These are phyloP conservation scores for Agelastica alni DNA, from an alignment of 2,888 invertebrate genomes.

Conservation along the genomic window DNA sequence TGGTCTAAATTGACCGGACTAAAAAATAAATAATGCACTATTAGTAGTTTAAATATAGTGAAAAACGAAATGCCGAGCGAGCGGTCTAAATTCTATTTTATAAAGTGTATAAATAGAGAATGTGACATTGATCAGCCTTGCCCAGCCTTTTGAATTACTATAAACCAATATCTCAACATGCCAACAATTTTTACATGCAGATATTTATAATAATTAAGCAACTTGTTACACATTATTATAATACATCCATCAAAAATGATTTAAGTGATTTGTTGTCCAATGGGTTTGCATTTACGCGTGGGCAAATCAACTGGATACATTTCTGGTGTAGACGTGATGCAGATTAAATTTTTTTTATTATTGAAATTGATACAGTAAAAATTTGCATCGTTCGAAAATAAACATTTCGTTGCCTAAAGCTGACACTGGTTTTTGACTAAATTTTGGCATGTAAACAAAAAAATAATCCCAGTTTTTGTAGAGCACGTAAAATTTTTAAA, in stretches of 20 bases:
- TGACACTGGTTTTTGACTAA: too few relatives aligned
- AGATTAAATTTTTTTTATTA: too few relatives aligned
- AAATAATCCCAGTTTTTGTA: too few relatives aligned
- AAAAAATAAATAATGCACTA: too few relatives aligned
- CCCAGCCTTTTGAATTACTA: constrained; percentile 28
- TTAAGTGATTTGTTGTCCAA: constrained; percentile 29
- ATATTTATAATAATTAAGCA: constrained; percentile 23
- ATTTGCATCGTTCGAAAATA: too few relatives aligned
- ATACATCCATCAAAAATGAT: constrained; percentile 30
- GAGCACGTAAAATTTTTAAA: too few relatives aligned
- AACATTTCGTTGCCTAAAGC: too few relatives aligned
- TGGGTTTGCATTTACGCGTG: constrained; percentile 2
- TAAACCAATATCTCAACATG: constrained; percentile 27
- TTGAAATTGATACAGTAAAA: too few relatives aligned
- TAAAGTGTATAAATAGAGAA: constrained; percentile 23
- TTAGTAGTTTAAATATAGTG: too few relatives aligned
- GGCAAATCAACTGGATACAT: constrained; percentile 2
- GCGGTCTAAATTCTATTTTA: constrained; percentile 20
- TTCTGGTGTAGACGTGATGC: background rate
- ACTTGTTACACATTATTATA: constrained; percentile 23
- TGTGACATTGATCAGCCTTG: constrained; percentile 31
- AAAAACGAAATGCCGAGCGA: too few relatives aligned
- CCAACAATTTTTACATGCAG: constrained; percentile 19
- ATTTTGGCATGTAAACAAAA: too few relatives aligned
- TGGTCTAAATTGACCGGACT: too few relatives aligned